A percentile compares a stretch with the other conserved stretches of the same genome.
phyloP scores from a whole-genome alignment of 2,888 invertebrate species.

The Apotomis capreana region DNA sequence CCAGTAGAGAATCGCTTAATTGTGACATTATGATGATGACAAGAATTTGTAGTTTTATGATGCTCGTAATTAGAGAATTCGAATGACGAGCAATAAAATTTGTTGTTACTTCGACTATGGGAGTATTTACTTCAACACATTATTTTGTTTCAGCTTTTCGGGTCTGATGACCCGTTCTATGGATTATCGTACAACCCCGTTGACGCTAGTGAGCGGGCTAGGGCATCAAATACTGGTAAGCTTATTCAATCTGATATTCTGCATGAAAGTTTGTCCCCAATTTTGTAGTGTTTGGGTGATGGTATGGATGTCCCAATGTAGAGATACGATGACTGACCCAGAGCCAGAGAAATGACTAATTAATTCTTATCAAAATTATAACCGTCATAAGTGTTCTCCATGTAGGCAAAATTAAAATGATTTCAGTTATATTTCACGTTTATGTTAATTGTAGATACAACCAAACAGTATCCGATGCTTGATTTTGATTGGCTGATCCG shows the following conservation, averaged over 20 bases:
- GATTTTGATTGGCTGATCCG: slow-evolving; percentile 83
- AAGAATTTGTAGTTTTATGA: slow-evolving; percentile 27
- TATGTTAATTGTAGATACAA: slow-evolving; percentile 83
- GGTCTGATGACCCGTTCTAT: slow-evolving; percentile 80
- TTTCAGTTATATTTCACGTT: slow-evolving; percentile 67
- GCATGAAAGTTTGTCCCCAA: slow-evolving; percentile 35
- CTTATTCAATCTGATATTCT: slow-evolving; percentile 39
- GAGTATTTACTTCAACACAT: not conserved
- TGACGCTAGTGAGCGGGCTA: slow-evolving; percentile 64
- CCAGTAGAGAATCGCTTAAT: slow-evolving; percentile 24
- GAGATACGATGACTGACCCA: slow-evolving; percentile 17
- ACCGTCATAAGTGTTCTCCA: slow-evolving; percentile 4
- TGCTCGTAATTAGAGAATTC: not conserved
- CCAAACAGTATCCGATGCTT: slow-evolving; percentile 83
- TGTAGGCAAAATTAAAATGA: slow-evolving; percentile 30
- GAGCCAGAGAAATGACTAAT: slow-evolving; percentile 17
- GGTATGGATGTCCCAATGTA: slow-evolving; percentile 28
- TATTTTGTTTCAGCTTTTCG: slow-evolving; percentile 71
- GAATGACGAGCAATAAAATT: not conserved
- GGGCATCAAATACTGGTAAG: slow-evolving; percentile 71
- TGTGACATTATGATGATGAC: slow-evolving; percentile 31
- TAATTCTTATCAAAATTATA: slow-evolving; percentile 4
- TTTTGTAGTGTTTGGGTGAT: slow-evolving; percentile 36
- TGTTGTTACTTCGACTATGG: not conserved
- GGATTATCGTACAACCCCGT: slow-evolving; percentile 71